Conservation (phyloP, 2,797 vertebrate species). For the Chloroceryle amazona region DNA sequence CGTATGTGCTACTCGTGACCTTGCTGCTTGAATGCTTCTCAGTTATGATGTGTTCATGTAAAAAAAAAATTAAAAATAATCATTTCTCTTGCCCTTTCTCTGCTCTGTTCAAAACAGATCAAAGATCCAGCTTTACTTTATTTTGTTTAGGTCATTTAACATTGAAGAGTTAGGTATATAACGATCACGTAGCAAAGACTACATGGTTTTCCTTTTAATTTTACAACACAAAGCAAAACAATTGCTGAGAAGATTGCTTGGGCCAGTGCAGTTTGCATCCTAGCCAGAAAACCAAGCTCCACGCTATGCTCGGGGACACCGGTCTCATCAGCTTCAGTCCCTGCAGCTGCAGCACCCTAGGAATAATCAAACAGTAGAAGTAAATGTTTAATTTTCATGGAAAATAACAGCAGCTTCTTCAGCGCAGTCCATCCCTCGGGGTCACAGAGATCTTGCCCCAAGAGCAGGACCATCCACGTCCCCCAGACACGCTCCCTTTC, state of each 20-base stretch:
- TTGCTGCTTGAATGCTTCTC: background rate
- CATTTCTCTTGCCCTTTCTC: background rate
- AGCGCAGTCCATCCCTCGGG: background rate
- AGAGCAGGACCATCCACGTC: background rate
- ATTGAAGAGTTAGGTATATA: background rate
- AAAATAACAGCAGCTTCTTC: background rate
- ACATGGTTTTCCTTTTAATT: background rate
- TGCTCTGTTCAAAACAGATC: background rate
- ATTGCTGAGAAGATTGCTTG: background rate
- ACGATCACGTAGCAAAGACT: background rate
- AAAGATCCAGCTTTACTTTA: background rate
- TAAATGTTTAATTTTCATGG: background rate
- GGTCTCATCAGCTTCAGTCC: background rate
- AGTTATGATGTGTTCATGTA: background rate
- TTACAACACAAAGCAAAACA: background rate
- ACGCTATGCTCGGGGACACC: background rate
- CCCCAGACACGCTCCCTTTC: background rate
- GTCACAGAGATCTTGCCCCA: background rate
- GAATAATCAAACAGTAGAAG: background rate
- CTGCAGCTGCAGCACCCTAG: background rate
- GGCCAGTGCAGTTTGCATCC: background rate
- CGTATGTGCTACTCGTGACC: background rate
- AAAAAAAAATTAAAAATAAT: background rate
- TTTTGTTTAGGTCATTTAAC: background rate
- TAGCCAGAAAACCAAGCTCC: background rate